Base-by-base conservation (phyloP, 2,113 vertebrate species). In the Ornithorhynchus anatinus region DNA sequence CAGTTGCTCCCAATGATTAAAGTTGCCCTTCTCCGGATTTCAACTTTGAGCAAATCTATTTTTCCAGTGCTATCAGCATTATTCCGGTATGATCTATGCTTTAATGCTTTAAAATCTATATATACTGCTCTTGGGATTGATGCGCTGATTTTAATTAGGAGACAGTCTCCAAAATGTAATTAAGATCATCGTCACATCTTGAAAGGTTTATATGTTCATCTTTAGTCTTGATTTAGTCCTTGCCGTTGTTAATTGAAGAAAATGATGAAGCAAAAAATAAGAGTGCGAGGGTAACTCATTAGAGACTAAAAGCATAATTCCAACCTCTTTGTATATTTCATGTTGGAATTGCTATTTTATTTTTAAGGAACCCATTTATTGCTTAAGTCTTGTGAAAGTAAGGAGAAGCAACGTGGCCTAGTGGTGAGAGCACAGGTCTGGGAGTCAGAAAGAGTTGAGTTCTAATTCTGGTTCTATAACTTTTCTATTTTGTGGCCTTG, bases 171-270 rank as follows among this genome's bases (percentile, higher is more conserved):
- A n/a, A n/a, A n/a, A n/a, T n/a, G n/a, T n/a, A n/a, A n/a, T n/a
- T n/a, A 27, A 56, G 22, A 60, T 77, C 40, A 37, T 72, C 56
- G 50, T 56, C 44, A 62, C 22, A 59, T 85, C 61, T 68, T 62
- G 29, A 64, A 80, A 73, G 58, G 20, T 68, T 68, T 73, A 20
- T 1, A 36, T 69, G 45, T 69, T 60, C 45, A 25, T 56, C 72
- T 56, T 76, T 33, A 10, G 25, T 52, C 58, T 71, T 60, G 20
- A 73, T 69, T 79, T 73, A 69, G 42, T 60, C 75, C 54, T 62
- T 35, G 38, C 31, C 48, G 17, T 52, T 59, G 17, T 48, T 73
- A 32, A 69, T 77, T 79, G 61, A 78, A 58, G 50, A 53, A 63
- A 66, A 69, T 39, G 32, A 37, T 70, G 31, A 39, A 23, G 53